Percentiles rank a stretch among this genome's conserved stretches.
These are phyloP conservation scores for Oikopleura dioica DNA, from an alignment of 23 tunicate genomes.

Conservation along the genomic window DNA sequence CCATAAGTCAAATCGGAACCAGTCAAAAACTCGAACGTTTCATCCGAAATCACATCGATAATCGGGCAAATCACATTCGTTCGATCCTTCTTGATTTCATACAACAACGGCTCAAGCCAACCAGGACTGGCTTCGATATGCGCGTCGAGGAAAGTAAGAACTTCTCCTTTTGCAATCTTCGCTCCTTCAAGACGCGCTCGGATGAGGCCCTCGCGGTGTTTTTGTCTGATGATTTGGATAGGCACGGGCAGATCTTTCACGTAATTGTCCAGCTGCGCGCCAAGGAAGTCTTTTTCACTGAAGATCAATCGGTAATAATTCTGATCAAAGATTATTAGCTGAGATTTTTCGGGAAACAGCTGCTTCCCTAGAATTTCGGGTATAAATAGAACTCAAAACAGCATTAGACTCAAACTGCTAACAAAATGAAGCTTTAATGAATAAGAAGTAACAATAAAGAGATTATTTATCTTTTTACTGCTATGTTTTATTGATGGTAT, in stretches of 20 bases:
- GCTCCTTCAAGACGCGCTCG: conserved; percentile 80
- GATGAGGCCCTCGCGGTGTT: conserved; percentile 44
- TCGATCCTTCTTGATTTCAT: conserved; percentile 63
- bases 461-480: too few relatives aligned
- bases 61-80: conserved; percentile 78
- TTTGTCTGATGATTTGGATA: conserved; percentile 31
- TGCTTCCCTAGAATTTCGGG: too few relatives aligned
- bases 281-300: conserved; percentile 15
- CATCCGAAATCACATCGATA: conserved; percentile 69
- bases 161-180: conserved; percentile 34
- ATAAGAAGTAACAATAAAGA: too few relatives aligned
- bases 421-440: background rate
- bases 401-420: background rate
- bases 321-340: too few relatives aligned
- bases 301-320: background rate
- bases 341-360: too few relatives aligned
- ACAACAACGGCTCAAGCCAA: conserved; percentile 82
- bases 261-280: conserved; percentile 30
- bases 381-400: background rate
- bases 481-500: too few relatives aligned
- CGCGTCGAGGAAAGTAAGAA: conserved; percentile 61
- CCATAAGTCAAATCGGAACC: conserved; percentile 99
- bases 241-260: conserved; percentile 21
- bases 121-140: conserved; percentile 80
- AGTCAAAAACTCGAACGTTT: conserved; percentile 58